Evolutionary conservation across 2,797 vertebrate genomes (phyloP).

Genomic region (Catostomus latipinnis): DNA sequence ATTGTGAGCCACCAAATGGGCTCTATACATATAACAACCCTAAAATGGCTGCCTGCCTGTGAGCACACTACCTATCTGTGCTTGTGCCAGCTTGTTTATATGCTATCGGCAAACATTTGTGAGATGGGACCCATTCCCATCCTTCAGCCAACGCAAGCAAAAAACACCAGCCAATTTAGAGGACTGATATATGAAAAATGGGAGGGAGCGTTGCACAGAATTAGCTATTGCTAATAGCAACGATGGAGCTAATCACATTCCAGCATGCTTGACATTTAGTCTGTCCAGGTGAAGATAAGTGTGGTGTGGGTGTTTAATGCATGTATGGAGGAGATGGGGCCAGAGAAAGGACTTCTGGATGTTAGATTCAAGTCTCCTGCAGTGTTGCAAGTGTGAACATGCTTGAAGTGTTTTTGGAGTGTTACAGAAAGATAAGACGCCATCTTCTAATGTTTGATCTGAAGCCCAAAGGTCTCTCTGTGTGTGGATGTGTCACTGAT

Average conservation of each 20-base stretch:
- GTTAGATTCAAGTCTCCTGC: slow-evolving; percentile 33
- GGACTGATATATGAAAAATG: slow-evolving; percentile 64
- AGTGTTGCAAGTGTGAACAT: slow-evolving; percentile 40
- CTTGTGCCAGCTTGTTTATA: slow-evolving; percentile 53
- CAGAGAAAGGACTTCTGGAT: slow-evolving; percentile 26
- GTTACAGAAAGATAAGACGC: slow-evolving; percentile 59
- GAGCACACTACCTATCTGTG: slow-evolving; percentile 28
- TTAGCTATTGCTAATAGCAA: slow-evolving; percentile 66
- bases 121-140: slow-evolving; percentile 59
- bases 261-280: slow-evolving; percentile 67
- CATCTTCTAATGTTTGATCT: slow-evolving; percentile 39
- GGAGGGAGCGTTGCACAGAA: slow-evolving; percentile 69
- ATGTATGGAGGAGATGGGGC: slow-evolving; percentile 61
- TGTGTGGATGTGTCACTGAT: slow-evolving; percentile 20
- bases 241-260: slow-evolving; percentile 70
- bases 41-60: slow-evolving; percentile 49
- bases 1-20: slow-evolving; percentile 21
- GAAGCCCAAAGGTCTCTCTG: background rate
- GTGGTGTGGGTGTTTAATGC: slow-evolving; percentile 51
- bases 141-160: slow-evolving; percentile 56
- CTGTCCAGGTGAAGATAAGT: slow-evolving; percentile 64
- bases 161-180: slow-evolving; percentile 52
- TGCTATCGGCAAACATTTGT: slow-evolving; percentile 49
- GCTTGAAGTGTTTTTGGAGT: slow-evolving; percentile 52
- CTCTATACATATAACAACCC: slow-evolving; percentile 24